Base-by-base conservation (phyloP, 1,140 invertebrate genomes). In the Belonocnema kinseyi region DNA sequence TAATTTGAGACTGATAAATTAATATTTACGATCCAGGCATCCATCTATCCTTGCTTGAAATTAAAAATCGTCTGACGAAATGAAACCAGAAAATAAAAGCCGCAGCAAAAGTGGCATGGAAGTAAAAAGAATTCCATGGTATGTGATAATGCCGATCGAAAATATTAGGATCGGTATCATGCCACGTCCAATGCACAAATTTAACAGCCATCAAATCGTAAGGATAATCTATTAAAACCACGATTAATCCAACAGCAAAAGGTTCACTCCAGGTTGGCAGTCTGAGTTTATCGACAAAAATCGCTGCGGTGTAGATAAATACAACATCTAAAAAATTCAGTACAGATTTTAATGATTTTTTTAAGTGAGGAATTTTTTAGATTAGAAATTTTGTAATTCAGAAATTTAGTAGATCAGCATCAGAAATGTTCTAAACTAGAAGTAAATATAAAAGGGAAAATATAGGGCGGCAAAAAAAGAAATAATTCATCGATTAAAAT, bases 121-220 rank as follows among this genome's bases (percentile, higher is more conserved):
- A 97, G 85, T 96, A 97, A 88, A 96, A 97, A 0, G 95, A 96
- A 82, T 95, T 97, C 93, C 93, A 94, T 3, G 93, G 93, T 0
- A 96, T 95, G 94, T 94, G 95, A 89, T 96, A 97, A 88, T 95
- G 94, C 26, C 95, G 92, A 84, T 97, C 96, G 73, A 85, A 93
- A 77, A 97, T 95, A 87, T 97, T 97, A 3, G 96, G 95, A 89
- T 97, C 96, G 0, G 96, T 96, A 86, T 96, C 96, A 86, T 97
- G 96, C 96, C 96, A 97, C 0, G 95, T 96, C 96, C 96, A 97
- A 90, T 96, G 96, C 2, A 96, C 87, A 84, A 96, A 95, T 86
- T 96, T 96, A 0, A 97, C 94, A 1, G 94, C 93, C 74, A 96
- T 94, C 50, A 97, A 96, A 84, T 97, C 96, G 85, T 96, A 97